Percentiles rank a stretch among this genome's conserved stretches.
phyloP scores from a whole-genome alignment of 2,888 invertebrate species.

The Metopia argyrocephala region DNA sequence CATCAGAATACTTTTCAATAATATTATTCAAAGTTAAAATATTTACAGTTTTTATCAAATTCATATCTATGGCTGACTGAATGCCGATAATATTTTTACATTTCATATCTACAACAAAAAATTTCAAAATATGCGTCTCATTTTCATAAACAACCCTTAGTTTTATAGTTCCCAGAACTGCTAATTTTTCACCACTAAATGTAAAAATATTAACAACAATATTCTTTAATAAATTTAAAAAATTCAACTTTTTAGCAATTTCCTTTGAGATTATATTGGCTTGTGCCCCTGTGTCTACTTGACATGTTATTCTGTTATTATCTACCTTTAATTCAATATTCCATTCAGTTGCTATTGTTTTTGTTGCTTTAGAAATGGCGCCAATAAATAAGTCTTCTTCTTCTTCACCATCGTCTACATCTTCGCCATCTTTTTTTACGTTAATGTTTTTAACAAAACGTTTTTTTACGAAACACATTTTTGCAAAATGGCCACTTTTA shows the following conservation, averaged over 20 bases:
- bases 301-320: constrained; percentile 15
- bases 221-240: constrained; percentile 3
- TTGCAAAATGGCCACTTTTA: neutral
- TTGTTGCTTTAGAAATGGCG: constrained; percentile 17
- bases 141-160: constrained; percentile 25
- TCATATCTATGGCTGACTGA: constrained; percentile 32
- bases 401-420: constrained; percentile 16
- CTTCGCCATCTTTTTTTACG: neutral
- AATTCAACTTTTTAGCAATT: neutral
- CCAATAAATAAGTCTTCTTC: constrained; percentile 32
- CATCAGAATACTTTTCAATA: constrained; percentile 42
- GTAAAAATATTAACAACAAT: constrained; percentile 44
- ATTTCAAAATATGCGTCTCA: constrained; percentile 20
- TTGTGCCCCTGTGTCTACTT: constrained; percentile 58
- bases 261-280: constrained; percentile 49
- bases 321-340: constrained; percentile 32
- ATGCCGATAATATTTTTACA: constrained; percentile 56
- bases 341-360: constrained; percentile 42
- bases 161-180: constrained; percentile 25
- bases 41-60: constrained; percentile 43
- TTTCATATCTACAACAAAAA: constrained; percentile 38
- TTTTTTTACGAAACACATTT: constrained; percentile 5
- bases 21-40: constrained; percentile 30
- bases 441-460: constrained; percentile 14
- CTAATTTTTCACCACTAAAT: constrained; percentile 54